Percentiles rank a stretch among this genome's conserved stretches.
These are phyloP conservation scores for Petroica traversi DNA, from an alignment of 2,113 vertebrate genomes.

Conservation along the genomic window DNA sequence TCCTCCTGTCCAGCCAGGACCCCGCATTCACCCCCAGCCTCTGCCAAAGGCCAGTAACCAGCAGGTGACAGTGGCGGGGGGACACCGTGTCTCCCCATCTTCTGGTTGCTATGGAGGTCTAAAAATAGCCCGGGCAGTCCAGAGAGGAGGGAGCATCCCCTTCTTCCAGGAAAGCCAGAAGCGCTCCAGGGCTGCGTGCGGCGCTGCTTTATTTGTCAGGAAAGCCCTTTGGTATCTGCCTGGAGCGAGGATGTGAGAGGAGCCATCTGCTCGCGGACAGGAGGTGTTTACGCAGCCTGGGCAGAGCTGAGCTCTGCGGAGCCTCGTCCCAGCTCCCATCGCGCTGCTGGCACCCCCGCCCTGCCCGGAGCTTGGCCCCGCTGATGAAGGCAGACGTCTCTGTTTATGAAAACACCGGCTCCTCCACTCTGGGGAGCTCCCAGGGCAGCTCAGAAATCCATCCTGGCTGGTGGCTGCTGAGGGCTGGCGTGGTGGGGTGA, in stretches of 20 bases:
- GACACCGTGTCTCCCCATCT: not conserved
- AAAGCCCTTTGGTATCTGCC: slow-evolving; percentile 7
- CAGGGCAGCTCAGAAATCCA: not conserved
- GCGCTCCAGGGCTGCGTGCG: rapidly evolving
- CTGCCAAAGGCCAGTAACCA: not conserved
- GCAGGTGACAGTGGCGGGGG: rapidly evolving
- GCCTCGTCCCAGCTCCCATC: not conserved
- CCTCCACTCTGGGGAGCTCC: not conserved
- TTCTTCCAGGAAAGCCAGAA: not conserved
- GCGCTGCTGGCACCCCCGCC: rapidly evolving
- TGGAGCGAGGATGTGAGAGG: not conserved
- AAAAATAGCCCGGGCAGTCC: not conserved
- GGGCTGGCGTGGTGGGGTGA: rapidly evolving
- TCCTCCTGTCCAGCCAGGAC: not conserved
- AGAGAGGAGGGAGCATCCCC: not conserved
- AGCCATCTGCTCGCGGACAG: not conserved
- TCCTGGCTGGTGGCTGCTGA: rapidly evolving
- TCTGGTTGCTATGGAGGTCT: not conserved
- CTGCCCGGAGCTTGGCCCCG: rapidly evolving
- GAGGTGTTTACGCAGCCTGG: not conserved
- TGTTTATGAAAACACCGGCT: not conserved
- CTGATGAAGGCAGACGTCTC: not conserved
- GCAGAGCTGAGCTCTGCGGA: not conserved
- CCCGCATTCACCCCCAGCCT: rapidly evolving
- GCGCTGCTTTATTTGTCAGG: not conserved